Evolutionary conservation across 2,797 vertebrate species (phyloP).

Genomic region (Pangasius djambal): DNA sequence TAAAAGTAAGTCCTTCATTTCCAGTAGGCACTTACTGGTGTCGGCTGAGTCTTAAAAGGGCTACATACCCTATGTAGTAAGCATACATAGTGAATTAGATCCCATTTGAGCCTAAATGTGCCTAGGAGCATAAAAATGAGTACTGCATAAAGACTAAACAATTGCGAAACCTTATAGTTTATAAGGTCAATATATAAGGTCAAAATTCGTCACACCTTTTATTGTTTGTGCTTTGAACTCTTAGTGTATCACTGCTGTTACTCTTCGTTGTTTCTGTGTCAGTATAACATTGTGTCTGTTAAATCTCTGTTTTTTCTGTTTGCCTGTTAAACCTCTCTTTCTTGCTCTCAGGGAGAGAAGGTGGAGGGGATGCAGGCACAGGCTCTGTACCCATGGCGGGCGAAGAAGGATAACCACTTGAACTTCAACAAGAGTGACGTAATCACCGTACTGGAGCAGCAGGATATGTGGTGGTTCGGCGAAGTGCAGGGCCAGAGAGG

Average conservation of each 20-base stretch:
- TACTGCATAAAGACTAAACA: background rate
- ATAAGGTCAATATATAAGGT: too few relatives aligned
- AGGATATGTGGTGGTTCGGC: slow-evolving; percentile 99
- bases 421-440: slow-evolving; percentile 98
- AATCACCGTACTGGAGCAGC: slow-evolving; percentile 96
- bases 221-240: background rate
- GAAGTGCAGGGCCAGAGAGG: slow-evolving; percentile 96
- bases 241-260: background rate
- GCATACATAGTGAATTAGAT: background rate
- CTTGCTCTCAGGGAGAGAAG: slow-evolving; percentile 86
- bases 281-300: background rate
- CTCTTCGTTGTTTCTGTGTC: background rate
- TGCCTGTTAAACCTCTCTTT: background rate
- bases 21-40: background rate
- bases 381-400: slow-evolving; percentile 96
- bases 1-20: background rate
- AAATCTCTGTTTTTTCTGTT: background rate
- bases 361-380: slow-evolving; percentile 97
- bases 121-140: background rate
- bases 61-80: background rate
- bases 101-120: background rate
- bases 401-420: slow-evolving; percentile 98
- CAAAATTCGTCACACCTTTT: background rate
- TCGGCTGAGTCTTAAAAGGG: background rate
- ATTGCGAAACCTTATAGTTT: background rate